Conservation (phyloP, 2,888 invertebrate genomes). For the Phengaris arion region DNA sequence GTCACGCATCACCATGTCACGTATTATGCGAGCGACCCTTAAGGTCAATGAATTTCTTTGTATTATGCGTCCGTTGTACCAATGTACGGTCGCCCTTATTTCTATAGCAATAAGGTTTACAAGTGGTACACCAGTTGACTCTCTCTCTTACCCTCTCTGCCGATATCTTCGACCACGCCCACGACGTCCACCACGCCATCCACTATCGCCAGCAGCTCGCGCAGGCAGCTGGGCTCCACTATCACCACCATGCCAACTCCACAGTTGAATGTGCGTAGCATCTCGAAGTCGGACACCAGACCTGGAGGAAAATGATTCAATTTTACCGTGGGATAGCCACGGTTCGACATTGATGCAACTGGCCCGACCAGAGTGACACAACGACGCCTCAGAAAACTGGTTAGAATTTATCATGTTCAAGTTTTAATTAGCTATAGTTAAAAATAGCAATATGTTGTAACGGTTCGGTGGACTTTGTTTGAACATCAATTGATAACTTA, state of each 20-base stretch:
- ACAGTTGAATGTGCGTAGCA: conserved; percentile 96
- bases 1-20: too few species aligned
- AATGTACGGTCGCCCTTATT: background rate
- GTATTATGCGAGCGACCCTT: too few species aligned
- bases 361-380: too few species aligned
- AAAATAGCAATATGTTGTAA: too few species aligned
- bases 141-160: conserved; percentile 56
- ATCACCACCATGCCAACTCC: conserved; percentile 94
- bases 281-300: conserved; percentile 85
- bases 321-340: background rate
- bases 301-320: conserved; percentile 64
- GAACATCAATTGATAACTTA: too few species aligned
- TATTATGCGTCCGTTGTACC: too few species aligned
- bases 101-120: background rate
- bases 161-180: conserved; percentile 55
- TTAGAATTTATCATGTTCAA: too few species aligned
- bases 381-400: too few species aligned
- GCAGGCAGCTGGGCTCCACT: conserved; percentile 80
- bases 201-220: conserved; percentile 60
- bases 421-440: too few species aligned
- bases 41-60: too few species aligned
- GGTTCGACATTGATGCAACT: background rate
- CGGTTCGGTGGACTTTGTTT: too few species aligned
- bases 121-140: too few species aligned
- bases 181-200: conserved; percentile 61